Conservation (phyloP, 2,888 invertebrate species). For the Camptogramma bilineatum region DNA sequence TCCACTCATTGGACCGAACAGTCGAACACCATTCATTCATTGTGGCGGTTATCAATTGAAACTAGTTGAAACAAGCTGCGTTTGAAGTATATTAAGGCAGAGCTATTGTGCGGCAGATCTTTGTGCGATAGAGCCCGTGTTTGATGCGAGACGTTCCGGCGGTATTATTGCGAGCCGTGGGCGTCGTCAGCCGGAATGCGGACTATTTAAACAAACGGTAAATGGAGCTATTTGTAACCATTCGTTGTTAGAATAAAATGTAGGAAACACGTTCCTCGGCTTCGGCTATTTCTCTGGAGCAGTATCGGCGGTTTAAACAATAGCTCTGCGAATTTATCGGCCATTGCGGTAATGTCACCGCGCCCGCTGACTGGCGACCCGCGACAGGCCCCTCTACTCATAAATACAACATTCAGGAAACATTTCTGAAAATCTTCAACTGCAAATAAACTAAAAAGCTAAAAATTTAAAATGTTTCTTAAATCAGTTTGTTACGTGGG, state of each 20-base stretch:
- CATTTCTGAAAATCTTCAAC: slow-evolving; percentile 1
- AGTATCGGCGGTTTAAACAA: slow-evolving; percentile 19
- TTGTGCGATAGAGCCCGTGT: not conserved
- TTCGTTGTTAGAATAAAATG: slow-evolving; percentile 13
- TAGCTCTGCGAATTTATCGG: slow-evolving; percentile 14
- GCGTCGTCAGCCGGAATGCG: not conserved
- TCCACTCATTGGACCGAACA: slow-evolving; percentile 6
- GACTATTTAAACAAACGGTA: slow-evolving; percentile 6
- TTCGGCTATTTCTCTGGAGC: slow-evolving; percentile 16
- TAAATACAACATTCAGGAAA: slow-evolving; percentile 1
- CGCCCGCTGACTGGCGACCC: not conserved
- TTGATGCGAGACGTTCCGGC: not conserved
- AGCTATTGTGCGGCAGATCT: slow-evolving; percentile 3
- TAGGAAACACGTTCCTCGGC: slow-evolving; percentile 10
- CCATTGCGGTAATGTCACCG: slow-evolving; percentile 14
- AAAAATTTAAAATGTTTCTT: no score
- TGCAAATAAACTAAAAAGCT: not conserved
- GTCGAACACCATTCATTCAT: slow-evolving; percentile 9
- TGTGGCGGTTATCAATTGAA: slow-evolving; percentile 9
- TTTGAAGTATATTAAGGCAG: not conserved
- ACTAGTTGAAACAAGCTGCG: not conserved
- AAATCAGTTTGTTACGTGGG: no score
- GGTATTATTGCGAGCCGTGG: not conserved
- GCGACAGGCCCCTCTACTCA: slow-evolving; percentile 5
- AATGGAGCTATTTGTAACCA: slow-evolving; percentile 12